phyloP scores from a whole-genome alignment of 1,140 invertebrate species.

The Pygmarrhopalites habei region DNA sequence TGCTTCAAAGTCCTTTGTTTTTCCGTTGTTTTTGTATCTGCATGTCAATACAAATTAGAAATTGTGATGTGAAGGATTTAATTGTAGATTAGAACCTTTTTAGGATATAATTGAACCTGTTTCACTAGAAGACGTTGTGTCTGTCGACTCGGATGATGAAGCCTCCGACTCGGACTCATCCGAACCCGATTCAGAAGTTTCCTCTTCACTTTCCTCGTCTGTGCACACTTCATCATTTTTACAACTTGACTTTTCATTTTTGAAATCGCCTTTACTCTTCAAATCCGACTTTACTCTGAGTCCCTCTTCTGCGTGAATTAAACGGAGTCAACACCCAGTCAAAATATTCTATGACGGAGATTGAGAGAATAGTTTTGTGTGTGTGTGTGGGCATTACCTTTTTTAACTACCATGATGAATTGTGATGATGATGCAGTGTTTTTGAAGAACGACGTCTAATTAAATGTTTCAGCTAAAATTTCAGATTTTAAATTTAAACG shows the following conservation, averaged over 20 bases:
- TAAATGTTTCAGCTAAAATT: too few relatives aligned
- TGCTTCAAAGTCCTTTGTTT: neutral
- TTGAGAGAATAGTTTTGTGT: too few relatives aligned
- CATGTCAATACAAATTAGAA: neutral
- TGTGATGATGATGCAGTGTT: too few relatives aligned
- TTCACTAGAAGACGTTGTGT: neutral
- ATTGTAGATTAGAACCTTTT: neutral
- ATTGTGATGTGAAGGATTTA: neutral
- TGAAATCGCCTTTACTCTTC: too few relatives aligned
- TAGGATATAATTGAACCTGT: neutral
- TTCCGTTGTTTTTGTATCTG: neutral
- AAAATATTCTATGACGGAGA: too few relatives aligned
- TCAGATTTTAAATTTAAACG: too few relatives aligned
- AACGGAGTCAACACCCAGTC: too few relatives aligned
- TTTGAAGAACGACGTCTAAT: too few relatives aligned
- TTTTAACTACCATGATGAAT: too few relatives aligned
- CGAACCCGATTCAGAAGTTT: neutral
- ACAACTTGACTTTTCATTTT: neutral
- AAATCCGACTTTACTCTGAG: too few relatives aligned
- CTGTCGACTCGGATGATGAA: slow-evolving; percentile 9
- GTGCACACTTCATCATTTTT: neutral
- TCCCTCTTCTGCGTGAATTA: too few relatives aligned
- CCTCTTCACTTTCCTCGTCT: neutral
- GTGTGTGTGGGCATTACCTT: too few relatives aligned
- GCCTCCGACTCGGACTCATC: slow-evolving; percentile 1